Conservation (phyloP, 2,113 vertebrate species). For the Hyperopisus bebe region DNA sequence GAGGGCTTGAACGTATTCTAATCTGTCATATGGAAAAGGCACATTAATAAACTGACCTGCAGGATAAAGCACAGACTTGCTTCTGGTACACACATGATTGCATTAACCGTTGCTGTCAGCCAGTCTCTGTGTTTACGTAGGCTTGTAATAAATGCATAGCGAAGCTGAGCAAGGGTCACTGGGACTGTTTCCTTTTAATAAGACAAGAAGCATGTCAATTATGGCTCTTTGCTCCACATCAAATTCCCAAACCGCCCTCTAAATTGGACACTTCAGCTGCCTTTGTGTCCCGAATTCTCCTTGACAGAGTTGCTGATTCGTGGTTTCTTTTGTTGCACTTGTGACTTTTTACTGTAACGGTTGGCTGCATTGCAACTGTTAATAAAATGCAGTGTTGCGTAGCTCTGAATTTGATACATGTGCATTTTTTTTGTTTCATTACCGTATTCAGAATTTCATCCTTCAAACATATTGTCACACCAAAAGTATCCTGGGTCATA, state of each 20-base stretch:
- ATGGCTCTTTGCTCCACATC: slow-evolving; percentile 50
- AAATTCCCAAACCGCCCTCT: slow-evolving; percentile 55
- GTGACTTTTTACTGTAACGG: not conserved
- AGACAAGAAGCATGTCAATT: slow-evolving; percentile 68
- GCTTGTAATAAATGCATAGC: slow-evolving; percentile 44
- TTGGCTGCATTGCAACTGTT: slow-evolving; percentile 1
- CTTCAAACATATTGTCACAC: not conserved
- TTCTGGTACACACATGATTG: not conserved
- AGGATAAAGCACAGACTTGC: slow-evolving; percentile 10
- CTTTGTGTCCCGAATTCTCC: slow-evolving; percentile 39
- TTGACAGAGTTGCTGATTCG: slow-evolving; percentile 30
- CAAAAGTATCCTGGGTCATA: not conserved
- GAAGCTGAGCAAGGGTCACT: slow-evolving; percentile 44
- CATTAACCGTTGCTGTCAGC: slow-evolving; percentile 21
- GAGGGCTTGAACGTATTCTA: not conserved
- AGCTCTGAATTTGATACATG: not conserved
- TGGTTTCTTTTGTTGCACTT: slow-evolving; percentile 1
- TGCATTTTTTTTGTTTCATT: not conserved
- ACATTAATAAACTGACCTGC: slow-evolving; percentile 3
- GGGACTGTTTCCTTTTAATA: slow-evolving; percentile 53
- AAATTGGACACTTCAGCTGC: slow-evolving; percentile 57
- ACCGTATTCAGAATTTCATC: not conserved
- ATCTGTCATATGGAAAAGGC: not conserved
- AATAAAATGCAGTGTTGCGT: slow-evolving; percentile 9
- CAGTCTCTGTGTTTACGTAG: slow-evolving; percentile 42